Conservation (phyloP, 2,797 vertebrate genomes). For the Karalla daura region DNA sequence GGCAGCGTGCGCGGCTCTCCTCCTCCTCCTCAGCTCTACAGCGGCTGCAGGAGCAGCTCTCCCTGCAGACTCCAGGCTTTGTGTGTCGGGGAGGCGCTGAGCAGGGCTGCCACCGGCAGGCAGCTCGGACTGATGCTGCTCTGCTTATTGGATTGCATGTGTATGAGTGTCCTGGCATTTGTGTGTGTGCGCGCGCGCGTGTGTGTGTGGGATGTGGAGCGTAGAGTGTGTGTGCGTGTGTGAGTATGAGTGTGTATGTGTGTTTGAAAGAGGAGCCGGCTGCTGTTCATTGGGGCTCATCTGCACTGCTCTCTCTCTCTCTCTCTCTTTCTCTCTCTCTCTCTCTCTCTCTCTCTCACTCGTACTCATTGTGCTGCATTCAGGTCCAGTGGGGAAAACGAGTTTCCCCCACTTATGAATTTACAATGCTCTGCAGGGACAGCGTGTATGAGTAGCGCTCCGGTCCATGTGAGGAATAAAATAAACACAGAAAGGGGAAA, state of each 20-base stretch:
- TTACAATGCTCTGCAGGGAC: constrained; percentile 3
- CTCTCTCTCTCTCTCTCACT: constrained; percentile 26
- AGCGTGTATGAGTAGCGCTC: neutral
- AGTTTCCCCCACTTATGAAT: constrained; percentile 20
- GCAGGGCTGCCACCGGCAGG: constrained; percentile 55
- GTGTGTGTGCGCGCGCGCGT: constrained; percentile 43
- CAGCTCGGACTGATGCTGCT: constrained; percentile 56
- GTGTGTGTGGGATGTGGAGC: constrained; percentile 33
- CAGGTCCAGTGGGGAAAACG: constrained; percentile 51
- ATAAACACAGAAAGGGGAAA: neutral
- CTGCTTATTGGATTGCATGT: constrained; percentile 51
- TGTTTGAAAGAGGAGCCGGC: constrained; percentile 60
- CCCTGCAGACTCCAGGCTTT: constrained; percentile 37
- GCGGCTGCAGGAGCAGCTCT: constrained; percentile 50
- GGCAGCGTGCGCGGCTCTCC: constrained; percentile 24
- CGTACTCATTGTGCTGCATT: constrained; percentile 58
- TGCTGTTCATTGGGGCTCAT: constrained; percentile 72
- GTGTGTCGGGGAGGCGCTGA: constrained; percentile 42
- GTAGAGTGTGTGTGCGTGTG: constrained; percentile 50
- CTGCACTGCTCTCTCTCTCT: constrained; percentile 50
- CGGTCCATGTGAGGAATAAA: neutral
- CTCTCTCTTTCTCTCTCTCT: constrained; percentile 22
- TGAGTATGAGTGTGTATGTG: constrained; percentile 23
- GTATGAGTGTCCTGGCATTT: constrained; percentile 50
- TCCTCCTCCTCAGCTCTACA: constrained; percentile 42